Conservation (phyloP, 2,113 vertebrate species). For the Macquaria australasica region DNA sequence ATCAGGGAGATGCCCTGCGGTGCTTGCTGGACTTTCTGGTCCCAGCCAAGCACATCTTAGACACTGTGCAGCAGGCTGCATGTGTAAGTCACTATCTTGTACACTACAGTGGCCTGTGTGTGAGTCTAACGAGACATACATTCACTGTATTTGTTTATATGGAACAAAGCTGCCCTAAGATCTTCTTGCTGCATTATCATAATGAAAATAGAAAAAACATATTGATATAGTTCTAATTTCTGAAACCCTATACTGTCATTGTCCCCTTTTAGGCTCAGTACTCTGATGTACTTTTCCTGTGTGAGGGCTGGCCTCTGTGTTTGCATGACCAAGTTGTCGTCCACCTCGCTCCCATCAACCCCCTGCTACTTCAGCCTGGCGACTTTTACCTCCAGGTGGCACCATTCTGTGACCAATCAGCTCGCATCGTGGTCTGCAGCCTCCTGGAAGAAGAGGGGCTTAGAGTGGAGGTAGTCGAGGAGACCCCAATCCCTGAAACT, state of each 20-base stretch:
- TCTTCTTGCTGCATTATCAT: neutral
- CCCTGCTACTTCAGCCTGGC: constrained; percentile 85
- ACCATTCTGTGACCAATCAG: constrained; percentile 85
- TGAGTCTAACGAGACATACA: neutral
- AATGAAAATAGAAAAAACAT: neutral
- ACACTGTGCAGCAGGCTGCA: constrained; percentile 90
- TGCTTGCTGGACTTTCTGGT: constrained; percentile 93
- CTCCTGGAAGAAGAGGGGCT: constrained; percentile 85
- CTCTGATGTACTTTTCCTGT: constrained; percentile 87
- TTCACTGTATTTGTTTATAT: neutral
- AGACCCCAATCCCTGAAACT: constrained; percentile 82
- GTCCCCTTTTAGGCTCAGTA: constrained; percentile 85
- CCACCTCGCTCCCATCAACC: constrained; percentile 88
- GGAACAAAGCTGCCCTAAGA: neutral
- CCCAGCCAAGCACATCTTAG: constrained; percentile 91
- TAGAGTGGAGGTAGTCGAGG: constrained; percentile 76
- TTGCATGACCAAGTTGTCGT: constrained; percentile 88
- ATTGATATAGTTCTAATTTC: neutral
- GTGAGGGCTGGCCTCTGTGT: constrained; percentile 94
- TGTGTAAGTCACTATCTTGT: constrained; percentile 86
- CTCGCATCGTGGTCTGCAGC: constrained; percentile 87
- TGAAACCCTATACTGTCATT: neutral
- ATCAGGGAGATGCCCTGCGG: constrained; percentile 88
- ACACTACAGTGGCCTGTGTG: neutral
- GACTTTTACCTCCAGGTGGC: constrained; percentile 94